A percentile compares a stretch with the other conserved stretches of the same genome.
These are phyloP conservation scores for Apogon hyalosoma DNA, from an alignment of 2,797 vertebrate species.

Conservation along the genomic window DNA sequence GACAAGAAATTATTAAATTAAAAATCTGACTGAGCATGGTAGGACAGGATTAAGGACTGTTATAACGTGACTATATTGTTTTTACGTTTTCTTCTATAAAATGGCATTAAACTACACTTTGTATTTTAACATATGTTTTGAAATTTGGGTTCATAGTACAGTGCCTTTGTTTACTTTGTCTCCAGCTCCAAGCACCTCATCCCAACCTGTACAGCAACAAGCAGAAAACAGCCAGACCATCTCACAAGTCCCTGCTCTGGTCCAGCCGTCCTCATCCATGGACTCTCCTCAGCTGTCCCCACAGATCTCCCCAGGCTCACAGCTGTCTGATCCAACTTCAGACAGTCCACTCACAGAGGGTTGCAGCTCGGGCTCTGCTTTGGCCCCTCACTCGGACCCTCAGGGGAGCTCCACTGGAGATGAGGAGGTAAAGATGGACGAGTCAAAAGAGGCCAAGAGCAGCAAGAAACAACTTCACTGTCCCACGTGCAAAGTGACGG, in stretches of 20 bases:
- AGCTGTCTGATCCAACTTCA: conserved; percentile 74
- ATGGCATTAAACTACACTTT: no score
- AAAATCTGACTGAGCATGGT: no score
- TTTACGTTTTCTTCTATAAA: no score
- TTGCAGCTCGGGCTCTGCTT: conserved; percentile 20
- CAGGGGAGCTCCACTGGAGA: conserved; percentile 58
- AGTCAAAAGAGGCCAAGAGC: conserved; percentile 77
- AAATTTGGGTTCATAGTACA: not conserved
- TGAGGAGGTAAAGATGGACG: conserved; percentile 56
- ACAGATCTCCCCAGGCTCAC: conserved; percentile 72
- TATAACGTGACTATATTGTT: no score
- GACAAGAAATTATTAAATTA: no score
- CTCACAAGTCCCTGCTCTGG: conserved; percentile 40
- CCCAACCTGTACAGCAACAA: conserved; percentile 48
- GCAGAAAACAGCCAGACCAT: conserved; percentile 61
- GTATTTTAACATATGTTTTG: no score
- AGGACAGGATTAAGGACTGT: no score
- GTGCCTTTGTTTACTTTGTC: conserved; percentile 21
- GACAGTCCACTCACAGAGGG: conserved; percentile 57
- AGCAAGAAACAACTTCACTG: conserved; percentile 89
- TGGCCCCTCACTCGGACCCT: conserved; percentile 37
- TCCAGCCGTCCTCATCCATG: conserved; percentile 49
- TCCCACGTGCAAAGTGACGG: conserved; percentile 95
- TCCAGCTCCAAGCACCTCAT: conserved; percentile 51
- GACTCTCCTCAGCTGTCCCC: conserved; percentile 69